phyloP scores from a whole-genome alignment of 1,140 invertebrate species.

The Adoxophyes honmai region DNA sequence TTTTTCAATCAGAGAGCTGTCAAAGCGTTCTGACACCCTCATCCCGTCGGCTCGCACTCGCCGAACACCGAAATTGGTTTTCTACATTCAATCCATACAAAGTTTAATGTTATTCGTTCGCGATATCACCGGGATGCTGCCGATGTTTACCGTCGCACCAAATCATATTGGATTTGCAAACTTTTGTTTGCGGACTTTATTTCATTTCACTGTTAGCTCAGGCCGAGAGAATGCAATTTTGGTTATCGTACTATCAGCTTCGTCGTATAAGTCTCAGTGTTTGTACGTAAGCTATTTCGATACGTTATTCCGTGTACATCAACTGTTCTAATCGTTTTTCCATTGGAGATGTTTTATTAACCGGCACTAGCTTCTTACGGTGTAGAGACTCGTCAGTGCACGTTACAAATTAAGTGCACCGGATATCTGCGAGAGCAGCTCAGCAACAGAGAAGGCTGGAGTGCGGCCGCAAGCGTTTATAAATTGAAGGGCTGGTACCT shows the following conservation, averaged over 20 bases:
- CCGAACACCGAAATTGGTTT: constrained; percentile 77
- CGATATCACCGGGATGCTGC: constrained; percentile 75
- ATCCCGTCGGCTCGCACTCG: constrained; percentile 74
- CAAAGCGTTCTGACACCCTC: constrained; percentile 77
- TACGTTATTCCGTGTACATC: too few relatives aligned
- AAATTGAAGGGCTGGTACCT: constrained; percentile 76
- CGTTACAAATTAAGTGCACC: constrained; percentile 62
- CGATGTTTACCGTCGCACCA: constrained; percentile 76
- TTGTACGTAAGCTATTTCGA: constrained; percentile 16
- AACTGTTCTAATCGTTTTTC: too few relatives aligned
- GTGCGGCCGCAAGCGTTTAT: constrained; percentile 69
- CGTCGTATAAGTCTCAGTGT: constrained; percentile 43
- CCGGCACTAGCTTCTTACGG: too few relatives aligned
- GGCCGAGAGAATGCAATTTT: constrained; percentile 69
- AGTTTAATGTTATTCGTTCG: constrained; percentile 77
- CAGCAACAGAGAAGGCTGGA: constrained; percentile 42
- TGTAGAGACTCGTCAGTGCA: constrained; percentile 23
- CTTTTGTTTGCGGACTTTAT: constrained; percentile 77
- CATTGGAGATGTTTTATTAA: too few relatives aligned
- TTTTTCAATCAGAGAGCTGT: constrained; percentile 79
- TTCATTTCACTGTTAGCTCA: constrained; percentile 75
- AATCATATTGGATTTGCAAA: constrained; percentile 78
- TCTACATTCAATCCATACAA: constrained; percentile 78
- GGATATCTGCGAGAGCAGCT: constrained; percentile 48
- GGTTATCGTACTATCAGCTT: constrained; percentile 52